phyloP scores from a whole-genome alignment of 2,113 vertebrate species.

The Cichladusa arquata region DNA sequence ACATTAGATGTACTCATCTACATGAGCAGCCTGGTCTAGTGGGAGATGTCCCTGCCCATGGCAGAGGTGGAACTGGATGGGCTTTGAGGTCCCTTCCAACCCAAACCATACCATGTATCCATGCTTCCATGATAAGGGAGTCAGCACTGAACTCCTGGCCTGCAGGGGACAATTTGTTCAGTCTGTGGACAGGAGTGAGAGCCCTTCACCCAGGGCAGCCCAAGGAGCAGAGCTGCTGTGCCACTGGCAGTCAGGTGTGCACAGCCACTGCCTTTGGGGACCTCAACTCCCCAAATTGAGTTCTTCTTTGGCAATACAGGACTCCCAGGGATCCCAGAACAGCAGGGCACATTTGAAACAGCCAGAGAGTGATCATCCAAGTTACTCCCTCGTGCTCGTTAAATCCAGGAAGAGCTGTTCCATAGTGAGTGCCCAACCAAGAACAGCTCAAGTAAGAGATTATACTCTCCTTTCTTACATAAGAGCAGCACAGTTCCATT shows the following conservation, averaged over 20 bases:
- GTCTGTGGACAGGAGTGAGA: neutral
- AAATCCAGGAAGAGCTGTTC: neutral
- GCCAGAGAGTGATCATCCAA: neutral
- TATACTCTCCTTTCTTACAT: neutral
- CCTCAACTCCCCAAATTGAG: neutral
- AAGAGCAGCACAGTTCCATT: neutral
- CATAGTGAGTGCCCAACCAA: neutral
- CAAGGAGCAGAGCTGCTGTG: neutral
- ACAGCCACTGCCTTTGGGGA: neutral
- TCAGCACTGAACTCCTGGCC: neutral
- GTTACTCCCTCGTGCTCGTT: rapidly evolving
- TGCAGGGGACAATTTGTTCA: neutral
- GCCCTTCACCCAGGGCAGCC: neutral
- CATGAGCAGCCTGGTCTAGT: neutral
- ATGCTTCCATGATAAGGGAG: neutral
- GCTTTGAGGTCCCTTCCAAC: neutral
- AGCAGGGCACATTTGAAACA: neutral
- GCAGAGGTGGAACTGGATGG: neutral
- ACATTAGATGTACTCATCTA: neutral
- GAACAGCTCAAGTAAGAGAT: neutral
- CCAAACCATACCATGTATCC: neutral
- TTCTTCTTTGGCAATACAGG: neutral
- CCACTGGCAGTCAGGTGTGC: neutral
- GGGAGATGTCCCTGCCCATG: neutral
- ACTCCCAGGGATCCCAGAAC: neutral